phyloP scores from a whole-genome alignment of 2,113 vertebrate species.

The Xiphorhynchus elegans region DNA sequence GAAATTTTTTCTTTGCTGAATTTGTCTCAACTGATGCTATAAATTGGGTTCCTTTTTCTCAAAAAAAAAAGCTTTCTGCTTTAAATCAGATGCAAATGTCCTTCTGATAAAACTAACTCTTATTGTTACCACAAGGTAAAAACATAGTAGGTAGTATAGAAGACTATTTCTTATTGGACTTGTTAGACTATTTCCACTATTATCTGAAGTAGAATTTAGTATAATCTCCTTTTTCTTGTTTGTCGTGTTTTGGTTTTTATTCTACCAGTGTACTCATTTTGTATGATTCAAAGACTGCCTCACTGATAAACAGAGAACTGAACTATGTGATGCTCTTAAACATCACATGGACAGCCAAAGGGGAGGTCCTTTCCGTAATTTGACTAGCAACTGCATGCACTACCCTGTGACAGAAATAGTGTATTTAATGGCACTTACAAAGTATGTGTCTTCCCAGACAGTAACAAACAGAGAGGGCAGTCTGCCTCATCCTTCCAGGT shows the following conservation, averaged over 20 bases:
- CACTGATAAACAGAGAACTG: neutral
- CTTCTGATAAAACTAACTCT: neutral
- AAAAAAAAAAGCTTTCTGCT: neutral
- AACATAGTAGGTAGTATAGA: neutral
- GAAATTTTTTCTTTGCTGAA: neutral
- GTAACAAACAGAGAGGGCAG: neutral
- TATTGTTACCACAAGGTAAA: neutral
- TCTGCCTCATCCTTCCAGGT: neutral
- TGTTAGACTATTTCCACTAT: neutral
- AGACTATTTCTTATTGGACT: neutral
- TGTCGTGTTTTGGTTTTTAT: neutral
- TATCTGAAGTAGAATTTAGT: neutral
- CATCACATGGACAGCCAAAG: neutral
- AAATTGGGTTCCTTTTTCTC: neutral
- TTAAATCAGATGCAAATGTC: neutral
- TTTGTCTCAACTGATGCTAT: neutral
- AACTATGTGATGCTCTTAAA: neutral
- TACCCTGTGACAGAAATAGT: neutral
- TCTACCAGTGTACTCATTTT: neutral
- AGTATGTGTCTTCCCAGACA: neutral
- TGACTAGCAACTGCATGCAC: neutral
- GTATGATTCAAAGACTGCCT: neutral
- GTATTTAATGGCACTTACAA: neutral
- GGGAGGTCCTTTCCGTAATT: neutral
- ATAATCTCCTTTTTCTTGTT: neutral